Base-by-base conservation (phyloP, 2,888 invertebrate genomes). In the Acleris literana region DNA sequence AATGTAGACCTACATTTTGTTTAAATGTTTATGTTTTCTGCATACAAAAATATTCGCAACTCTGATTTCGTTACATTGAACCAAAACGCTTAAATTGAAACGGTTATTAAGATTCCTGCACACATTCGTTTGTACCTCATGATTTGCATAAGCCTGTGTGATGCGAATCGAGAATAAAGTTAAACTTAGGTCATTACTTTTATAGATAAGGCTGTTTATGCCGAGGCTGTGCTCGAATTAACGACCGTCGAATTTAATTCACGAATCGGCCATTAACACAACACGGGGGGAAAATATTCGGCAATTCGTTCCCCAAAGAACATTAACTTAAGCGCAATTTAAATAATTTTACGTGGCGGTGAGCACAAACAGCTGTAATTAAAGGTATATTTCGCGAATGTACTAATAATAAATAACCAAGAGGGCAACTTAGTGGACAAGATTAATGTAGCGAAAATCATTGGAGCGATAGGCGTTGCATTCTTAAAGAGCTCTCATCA, bases 271-370 rank as follows among this genome's bases (percentile, higher is more conserved):
- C 85, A 86, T 88, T 87, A 85, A 81, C 82, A 83, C 83, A 82
- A 81, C 81, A 76, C 82, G 72, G 81, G 77, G 82, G 82, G 86
- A 83, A 84, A 87, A 85, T 86, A 84, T 79, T 82, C 80, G 73
- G 81, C 85, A 83, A 85, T 88, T 85, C 83, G 80, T 88, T 86
- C 79, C 83, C 83, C 81, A 78, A 84, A 86, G 82, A 86, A 85
- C 86, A 86, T 86, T 85, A 86, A 87, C 87, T 88, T 85, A 82
- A 84, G 81, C 83, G 82, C 82, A 86, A 89, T 88, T 89, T 88
- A 87, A 87, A 89, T 89, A 84, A 88, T 88, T 87, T 88, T 83
- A 84, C 86, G 87, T 87, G 84, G 85, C 82, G 79, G 84, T 85
- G 87, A 85, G 79, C 88, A 86, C 86, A 83, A 88, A 90, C 84